Conservation (phyloP, 2,797 vertebrate species). For the Gouania willdenowi region DNA sequence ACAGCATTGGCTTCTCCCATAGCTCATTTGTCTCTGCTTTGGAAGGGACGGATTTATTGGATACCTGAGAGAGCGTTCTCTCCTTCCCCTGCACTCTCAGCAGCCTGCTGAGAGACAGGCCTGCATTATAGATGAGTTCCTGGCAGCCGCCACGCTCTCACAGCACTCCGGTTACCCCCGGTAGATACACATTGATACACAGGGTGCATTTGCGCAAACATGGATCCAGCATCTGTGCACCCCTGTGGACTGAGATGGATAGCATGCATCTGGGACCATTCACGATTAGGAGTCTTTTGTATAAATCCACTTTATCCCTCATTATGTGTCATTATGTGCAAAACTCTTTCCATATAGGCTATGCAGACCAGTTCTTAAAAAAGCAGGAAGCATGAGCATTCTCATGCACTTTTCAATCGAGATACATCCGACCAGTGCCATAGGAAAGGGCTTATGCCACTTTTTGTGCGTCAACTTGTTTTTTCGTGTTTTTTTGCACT, state of each 20-base stretch:
- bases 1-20: slow-evolving; percentile 50
- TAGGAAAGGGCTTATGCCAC: too few species aligned
- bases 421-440: too few species aligned
- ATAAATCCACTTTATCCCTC: too few species aligned
- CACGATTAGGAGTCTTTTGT: too few species aligned
- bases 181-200: slow-evolving; percentile 41
- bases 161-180: slow-evolving; percentile 69
- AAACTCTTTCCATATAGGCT: too few species aligned
- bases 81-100: slow-evolving; percentile 80
- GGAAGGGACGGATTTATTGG: slow-evolving; percentile 74
- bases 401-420: too few species aligned
- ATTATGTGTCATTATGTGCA: too few species aligned
- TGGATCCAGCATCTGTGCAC: slow-evolving; percentile 3
- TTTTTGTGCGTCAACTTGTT: too few species aligned
- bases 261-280: too few species aligned
- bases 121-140: slow-evolving; percentile 79
- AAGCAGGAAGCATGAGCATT: too few species aligned
- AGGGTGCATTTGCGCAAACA: slow-evolving; percentile 27
- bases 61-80: slow-evolving; percentile 76
- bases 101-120: slow-evolving; percentile 61
- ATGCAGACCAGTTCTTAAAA: too few species aligned
- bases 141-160: slow-evolving; percentile 66
- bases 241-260: neutral
- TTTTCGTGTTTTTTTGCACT: too few species aligned
- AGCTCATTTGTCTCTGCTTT: slow-evolving; percentile 64